phyloP scores from a whole-genome alignment of 2,888 invertebrate genomes.

The Diadegma fenestrale region DNA sequence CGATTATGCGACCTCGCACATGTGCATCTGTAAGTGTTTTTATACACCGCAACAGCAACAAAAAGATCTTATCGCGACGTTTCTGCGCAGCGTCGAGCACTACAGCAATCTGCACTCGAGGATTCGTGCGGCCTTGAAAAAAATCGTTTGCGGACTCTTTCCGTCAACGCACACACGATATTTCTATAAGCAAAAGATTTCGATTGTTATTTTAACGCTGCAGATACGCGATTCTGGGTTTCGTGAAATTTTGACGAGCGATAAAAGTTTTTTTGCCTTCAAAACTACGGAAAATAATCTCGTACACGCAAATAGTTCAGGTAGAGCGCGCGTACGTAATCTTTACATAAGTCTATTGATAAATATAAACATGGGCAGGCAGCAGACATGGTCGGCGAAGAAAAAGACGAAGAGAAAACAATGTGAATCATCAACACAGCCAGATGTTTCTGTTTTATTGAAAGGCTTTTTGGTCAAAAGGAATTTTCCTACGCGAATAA shows the following conservation, averaged over 20 bases:
- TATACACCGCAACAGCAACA: not conserved
- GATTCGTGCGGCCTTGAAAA: not conserved
- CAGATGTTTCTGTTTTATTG: conserved; percentile 1
- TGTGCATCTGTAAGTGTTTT: not conserved
- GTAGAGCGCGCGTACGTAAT: not conserved
- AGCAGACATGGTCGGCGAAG: not conserved
- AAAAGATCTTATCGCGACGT: conserved; percentile 43
- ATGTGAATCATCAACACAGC: not conserved
- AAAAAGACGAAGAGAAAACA: not conserved
- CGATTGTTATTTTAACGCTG: not conserved
- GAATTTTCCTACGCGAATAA: not conserved
- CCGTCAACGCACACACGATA: no score
- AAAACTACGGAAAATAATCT: not conserved
- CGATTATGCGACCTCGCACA: conserved; percentile 13
- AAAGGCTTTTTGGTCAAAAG: conserved; percentile 1
- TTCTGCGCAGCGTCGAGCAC: conserved; percentile 52
- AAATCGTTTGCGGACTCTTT: conserved; percentile 2
- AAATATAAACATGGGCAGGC: not conserved
- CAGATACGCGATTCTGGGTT: not conserved
- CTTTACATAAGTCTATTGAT: not conserved
- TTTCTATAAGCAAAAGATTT: not conserved
- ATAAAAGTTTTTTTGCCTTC: not conserved
- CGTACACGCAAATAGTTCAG: conserved; percentile 11
- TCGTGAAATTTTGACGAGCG: not conserved
- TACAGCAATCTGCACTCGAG: not conserved